Evolutionary conservation across 2,888 invertebrate species (phyloP).

Genomic region (Cheilosia vernalis): DNA sequence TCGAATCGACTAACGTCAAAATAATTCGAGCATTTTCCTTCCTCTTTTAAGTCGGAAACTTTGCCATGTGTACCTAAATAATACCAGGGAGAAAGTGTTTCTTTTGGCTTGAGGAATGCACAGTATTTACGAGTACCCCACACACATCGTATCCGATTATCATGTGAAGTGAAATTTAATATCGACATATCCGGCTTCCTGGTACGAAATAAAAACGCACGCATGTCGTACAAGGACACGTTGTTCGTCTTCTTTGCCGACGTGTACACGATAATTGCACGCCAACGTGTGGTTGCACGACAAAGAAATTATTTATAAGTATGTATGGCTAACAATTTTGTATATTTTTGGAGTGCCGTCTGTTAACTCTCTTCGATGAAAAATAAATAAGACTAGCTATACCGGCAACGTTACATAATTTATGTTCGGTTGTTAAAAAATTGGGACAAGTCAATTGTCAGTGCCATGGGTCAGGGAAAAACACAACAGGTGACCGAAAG

Average conservation of each 20-base stretch:
- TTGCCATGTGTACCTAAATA: neutral
- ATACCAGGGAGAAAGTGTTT: conserved; percentile 9
- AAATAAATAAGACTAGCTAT: neutral
- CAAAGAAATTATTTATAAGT: neutral
- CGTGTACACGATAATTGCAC: neutral
- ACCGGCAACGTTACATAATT: neutral
- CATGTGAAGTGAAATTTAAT: conserved; percentile 37
- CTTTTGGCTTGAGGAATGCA: neutral
- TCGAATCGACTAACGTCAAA: conserved; percentile 12
- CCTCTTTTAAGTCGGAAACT: conserved; percentile 18
- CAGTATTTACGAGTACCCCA: neutral
- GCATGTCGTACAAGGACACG: conserved; percentile 11
- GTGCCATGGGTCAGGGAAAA: conserved; percentile 25
- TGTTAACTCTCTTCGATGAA: neutral
- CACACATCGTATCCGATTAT: conserved; percentile 24
- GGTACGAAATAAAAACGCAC: conserved; percentile 19
- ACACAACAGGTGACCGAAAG: neutral
- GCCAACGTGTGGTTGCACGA: conserved; percentile 17
- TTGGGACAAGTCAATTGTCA: conserved; percentile 19
- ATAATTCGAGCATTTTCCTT: conserved; percentile 15
- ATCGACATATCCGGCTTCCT: conserved; percentile 48
- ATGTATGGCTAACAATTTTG: conserved; percentile 5
- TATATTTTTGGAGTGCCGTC: conserved; percentile 23
- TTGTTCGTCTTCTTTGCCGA: neutral
- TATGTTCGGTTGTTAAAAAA: conserved; percentile 8